Base-by-base conservation (phyloP, 2,797 vertebrate species). In the Oreochromis mossambicus region DNA sequence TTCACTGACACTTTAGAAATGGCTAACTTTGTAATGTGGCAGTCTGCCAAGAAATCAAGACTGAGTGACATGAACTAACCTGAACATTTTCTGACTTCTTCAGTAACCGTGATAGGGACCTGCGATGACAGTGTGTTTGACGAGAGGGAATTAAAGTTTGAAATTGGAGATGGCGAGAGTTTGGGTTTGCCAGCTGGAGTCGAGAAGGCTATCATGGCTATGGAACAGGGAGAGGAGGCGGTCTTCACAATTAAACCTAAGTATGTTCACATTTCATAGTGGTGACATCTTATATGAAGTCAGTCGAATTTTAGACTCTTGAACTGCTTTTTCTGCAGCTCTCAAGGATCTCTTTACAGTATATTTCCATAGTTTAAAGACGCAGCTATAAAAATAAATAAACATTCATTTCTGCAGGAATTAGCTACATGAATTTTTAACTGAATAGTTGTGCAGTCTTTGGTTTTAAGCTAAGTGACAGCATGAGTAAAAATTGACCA, bases 161-260 rank as follows among this genome's bases (percentile, higher is more conserved):
- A 98, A 92, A 89, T 99, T 0, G 98, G 98, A 5, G 98, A 98
- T 86, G 98, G 97, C 24, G 98, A 98, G 19, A 95, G 87, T 89
- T 95, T 97, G 1, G 96, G 97, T 80, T 94, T 99, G 73, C 98
- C 98, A 21, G 80, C 85, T 13, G 99, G 98, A n/a, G 95, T 98
- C 89, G 98, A 99, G 95, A 98, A 97, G 85, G 97, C 97, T 7
- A 95, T 99, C 81, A 97, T 97, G 87, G 96, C 97, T 84, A 99
- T 99, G 99, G 98, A 99, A 90, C 97, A 99, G 83, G 97, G 93
- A 1, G 99, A 99, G 88, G 97, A 98, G 86, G 96, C 98, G 0
- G 85, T 98, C 32, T 96, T 99, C 86, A 96, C 91, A 83, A 95
- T 99, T 52, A 98, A 97, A 86, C 95, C 98, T 19, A 98, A 96